A percentile compares a stretch with the other conserved stretches of the same genome.
phyloP scores from a whole-genome alignment of 2,888 invertebrate species.

The Elysia crispata region DNA sequence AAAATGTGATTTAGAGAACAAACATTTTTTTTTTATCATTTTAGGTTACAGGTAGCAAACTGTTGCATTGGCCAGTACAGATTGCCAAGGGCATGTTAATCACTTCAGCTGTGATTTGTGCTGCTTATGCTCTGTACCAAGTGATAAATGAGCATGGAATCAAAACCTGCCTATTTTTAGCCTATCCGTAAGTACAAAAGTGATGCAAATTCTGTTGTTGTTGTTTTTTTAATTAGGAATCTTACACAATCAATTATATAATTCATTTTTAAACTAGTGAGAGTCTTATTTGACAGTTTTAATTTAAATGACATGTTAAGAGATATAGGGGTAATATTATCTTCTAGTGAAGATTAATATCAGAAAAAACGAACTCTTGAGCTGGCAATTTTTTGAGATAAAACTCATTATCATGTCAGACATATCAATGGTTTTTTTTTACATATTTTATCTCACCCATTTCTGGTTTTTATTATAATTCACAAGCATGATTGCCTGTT shows the following conservation, averaged over 20 bases:
- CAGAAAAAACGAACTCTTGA: too few relatives aligned
- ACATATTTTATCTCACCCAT: too few relatives aligned
- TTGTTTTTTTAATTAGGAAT: not conserved
- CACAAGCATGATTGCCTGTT: too few relatives aligned
- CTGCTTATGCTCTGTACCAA: constrained; percentile 82
- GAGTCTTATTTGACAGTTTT: too few relatives aligned
- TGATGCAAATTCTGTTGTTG: not conserved
- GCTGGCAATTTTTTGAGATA: too few relatives aligned
- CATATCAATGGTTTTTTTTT: too few relatives aligned
- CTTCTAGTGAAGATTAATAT: too few relatives aligned
- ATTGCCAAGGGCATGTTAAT: constrained; percentile 55
- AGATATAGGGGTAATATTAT: too few relatives aligned
- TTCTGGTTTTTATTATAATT: too few relatives aligned
- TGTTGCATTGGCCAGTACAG: constrained; percentile 70
- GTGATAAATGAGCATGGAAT: constrained; percentile 81
- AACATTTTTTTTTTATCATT: not conserved
- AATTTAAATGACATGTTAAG: too few relatives aligned
- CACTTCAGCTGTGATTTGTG: constrained; percentile 60
- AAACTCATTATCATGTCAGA: too few relatives aligned
- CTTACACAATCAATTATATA: not conserved
- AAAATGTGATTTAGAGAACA: not conserved
- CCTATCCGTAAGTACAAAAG: constrained; percentile 78
- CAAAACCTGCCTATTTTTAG: constrained; percentile 88
- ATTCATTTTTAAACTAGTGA: too few relatives aligned
- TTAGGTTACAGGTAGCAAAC: constrained; percentile 54